Conservation (phyloP, 2,113 vertebrate species). For the Peromyscus californicus region DNA sequence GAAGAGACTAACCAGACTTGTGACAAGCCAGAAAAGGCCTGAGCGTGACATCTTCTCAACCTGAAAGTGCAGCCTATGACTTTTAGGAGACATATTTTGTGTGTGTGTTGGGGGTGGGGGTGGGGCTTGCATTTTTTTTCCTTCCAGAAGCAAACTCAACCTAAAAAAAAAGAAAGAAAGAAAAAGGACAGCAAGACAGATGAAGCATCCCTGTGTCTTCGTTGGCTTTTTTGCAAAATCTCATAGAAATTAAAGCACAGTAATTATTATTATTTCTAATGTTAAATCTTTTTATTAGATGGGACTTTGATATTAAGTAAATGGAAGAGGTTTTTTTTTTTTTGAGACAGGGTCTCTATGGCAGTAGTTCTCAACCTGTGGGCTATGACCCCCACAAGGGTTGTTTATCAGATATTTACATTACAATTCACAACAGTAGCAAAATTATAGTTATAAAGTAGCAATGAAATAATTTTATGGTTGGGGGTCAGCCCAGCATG, state of each 20-base stretch:
- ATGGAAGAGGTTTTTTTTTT: not conserved
- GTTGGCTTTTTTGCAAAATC: slow-evolving; percentile 30
- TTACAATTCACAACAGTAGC: not conserved
- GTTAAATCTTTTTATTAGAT: slow-evolving; percentile 34
- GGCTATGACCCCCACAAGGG: not conserved
- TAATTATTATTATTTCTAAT: slow-evolving; percentile 50
- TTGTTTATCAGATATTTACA: not conserved
- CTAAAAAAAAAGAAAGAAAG: slow-evolving; percentile 15
- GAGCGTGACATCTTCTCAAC: not conserved
- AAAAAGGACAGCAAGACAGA: slow-evolving; percentile 34
- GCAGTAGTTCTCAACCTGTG: not conserved
- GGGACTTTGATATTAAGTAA: slow-evolving; percentile 43
- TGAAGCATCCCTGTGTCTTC: not conserved
- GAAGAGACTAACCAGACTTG: not conserved
- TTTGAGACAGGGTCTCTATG: not conserved
- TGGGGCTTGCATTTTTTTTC: not conserved
- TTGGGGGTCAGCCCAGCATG: not conserved
- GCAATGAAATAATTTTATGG: not conserved
- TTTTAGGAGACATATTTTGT: not conserved
- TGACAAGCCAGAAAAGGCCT: slow-evolving; percentile 11
- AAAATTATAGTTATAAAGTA: not conserved
- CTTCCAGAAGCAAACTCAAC: slow-evolving; percentile 9
- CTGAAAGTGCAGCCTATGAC: slow-evolving; percentile 4
- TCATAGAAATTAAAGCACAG: not conserved
- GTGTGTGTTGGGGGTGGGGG: not conserved